phyloP scores from a whole-genome alignment of 2,113 vertebrate species.

The Podarcis raffonei region DNA sequence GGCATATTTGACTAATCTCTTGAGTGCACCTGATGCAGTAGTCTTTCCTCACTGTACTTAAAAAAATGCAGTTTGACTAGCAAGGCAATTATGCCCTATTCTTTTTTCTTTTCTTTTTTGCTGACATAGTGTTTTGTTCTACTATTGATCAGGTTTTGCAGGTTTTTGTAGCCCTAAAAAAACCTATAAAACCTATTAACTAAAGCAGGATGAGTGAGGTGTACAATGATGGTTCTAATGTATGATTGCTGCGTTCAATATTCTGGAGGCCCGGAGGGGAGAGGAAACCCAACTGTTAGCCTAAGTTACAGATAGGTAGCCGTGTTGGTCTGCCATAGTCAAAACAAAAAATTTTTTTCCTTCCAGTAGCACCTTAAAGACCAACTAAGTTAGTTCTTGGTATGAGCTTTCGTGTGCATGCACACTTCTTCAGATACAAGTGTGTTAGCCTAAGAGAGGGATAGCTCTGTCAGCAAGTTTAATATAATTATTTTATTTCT shows the following conservation, averaged over 20 bases:
- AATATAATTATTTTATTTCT: neutral
- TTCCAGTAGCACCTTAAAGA: too few relatives aligned
- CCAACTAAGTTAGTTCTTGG: too few relatives aligned
- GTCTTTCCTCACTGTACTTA: neutral
- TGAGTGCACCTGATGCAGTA: neutral
- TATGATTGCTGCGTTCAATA: neutral
- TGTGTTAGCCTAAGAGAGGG: neutral
- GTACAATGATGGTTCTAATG: neutral
- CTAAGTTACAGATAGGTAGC: too few relatives aligned
- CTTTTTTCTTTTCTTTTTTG: neutral
- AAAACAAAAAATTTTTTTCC: too few relatives aligned
- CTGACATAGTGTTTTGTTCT: neutral
- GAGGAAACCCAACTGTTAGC: neutral
- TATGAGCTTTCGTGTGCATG: too few relatives aligned
- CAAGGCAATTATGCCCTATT: neutral
- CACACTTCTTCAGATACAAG: too few relatives aligned
- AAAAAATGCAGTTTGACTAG: too few relatives aligned
- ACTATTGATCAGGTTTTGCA: neutral
- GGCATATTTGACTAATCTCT: neutral
- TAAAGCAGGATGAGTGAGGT: neutral
- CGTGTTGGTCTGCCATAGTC: too few relatives aligned
- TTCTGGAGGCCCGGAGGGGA: neutral
- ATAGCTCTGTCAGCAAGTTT: neutral
- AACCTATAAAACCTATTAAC: neutral
- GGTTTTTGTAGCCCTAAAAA: neutral